Conservation (phyloP, 2,797 vertebrate species). For the Hyperoplus lanceolatus region DNA sequence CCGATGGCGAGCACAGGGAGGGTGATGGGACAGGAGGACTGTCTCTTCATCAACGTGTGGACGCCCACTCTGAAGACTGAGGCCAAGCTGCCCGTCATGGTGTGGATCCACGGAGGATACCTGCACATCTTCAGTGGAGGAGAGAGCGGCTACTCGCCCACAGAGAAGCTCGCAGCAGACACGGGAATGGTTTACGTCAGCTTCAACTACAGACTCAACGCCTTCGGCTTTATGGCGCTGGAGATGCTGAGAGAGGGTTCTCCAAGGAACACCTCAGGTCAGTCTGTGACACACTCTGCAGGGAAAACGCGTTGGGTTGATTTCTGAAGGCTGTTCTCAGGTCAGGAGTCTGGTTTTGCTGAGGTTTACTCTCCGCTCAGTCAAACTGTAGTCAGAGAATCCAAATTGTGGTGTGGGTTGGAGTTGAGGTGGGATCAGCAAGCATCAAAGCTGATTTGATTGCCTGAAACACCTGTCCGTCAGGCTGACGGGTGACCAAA, state of each 20-base stretch:
- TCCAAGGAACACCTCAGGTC: slow-evolving; percentile 85
- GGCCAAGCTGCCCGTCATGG: slow-evolving; percentile 83
- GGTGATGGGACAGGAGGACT: slow-evolving; percentile 84
- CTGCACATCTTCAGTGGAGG: slow-evolving; percentile 84
- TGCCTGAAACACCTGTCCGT: neutral
- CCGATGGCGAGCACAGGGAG: slow-evolving; percentile 58
- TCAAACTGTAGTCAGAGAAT: neutral
- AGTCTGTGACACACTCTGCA: slow-evolving; percentile 7
- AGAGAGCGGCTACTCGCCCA: slow-evolving; percentile 82
- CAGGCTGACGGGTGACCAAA: neutral
- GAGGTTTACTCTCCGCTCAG: neutral
- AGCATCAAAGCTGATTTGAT: neutral
- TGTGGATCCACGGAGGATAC: slow-evolving; percentile 87
- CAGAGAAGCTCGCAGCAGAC: slow-evolving; percentile 74
- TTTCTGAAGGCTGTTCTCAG: neutral
- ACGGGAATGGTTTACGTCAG: slow-evolving; percentile 84
- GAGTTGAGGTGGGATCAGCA: neutral
- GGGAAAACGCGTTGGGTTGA: no score
- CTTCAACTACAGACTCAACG: slow-evolving; percentile 89
- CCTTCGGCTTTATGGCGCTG: slow-evolving; percentile 88
- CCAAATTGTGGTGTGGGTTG: neutral
- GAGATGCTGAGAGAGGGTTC: slow-evolving; percentile 83
- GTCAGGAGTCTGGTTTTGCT: neutral
- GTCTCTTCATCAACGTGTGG: slow-evolving; percentile 87
- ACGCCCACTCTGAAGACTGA: slow-evolving; percentile 76